These are phyloP conservation scores for Dreissena polymorpha DNA, from an alignment of 1,140 invertebrate genomes.

Conservation along the genomic window DNA sequence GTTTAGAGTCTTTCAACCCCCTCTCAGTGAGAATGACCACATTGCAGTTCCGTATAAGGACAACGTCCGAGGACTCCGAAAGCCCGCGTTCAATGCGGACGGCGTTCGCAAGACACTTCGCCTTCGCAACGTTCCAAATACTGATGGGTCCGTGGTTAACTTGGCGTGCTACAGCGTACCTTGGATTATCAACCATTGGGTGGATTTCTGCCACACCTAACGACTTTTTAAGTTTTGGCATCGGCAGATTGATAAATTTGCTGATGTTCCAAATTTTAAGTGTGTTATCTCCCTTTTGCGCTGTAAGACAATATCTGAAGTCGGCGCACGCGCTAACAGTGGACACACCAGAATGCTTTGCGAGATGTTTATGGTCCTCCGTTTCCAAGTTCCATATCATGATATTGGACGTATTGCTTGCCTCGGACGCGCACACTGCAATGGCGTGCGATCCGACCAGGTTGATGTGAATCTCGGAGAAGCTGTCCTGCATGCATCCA, in stretches of 20 bases:
- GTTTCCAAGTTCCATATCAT: constrained; percentile 79
- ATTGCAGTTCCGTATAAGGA: constrained; percentile 72
- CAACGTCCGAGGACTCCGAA: constrained; percentile 71
- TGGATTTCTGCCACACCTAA: constrained; percentile 72
- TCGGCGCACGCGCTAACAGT: constrained; percentile 71
- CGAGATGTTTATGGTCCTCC: constrained; percentile 79
- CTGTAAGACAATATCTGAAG: constrained; percentile 74
- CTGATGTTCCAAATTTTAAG: constrained; percentile 77
- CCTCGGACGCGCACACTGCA: constrained; percentile 66
- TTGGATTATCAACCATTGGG: constrained; percentile 73
- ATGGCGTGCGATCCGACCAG: constrained; percentile 74
- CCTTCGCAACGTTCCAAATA: constrained; percentile 77
- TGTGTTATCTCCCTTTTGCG: constrained; percentile 67
- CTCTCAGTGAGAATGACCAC: constrained; percentile 75
- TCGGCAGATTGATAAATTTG: constrained; percentile 70
- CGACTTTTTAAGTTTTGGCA: constrained; percentile 70
- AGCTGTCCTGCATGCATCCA: constrained; percentile 73
- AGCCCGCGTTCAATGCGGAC: constrained; percentile 73
- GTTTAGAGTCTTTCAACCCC: constrained; percentile 71
- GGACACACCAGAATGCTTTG: constrained; percentile 71
- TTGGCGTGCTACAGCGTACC: constrained; percentile 74
- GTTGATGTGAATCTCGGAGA: constrained; percentile 71
- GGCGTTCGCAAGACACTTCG: constrained; percentile 66
- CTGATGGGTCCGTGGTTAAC: constrained; percentile 74
- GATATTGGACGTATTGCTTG: constrained; percentile 73